Conservation (phyloP, 2,888 invertebrate species). For the Scaptomyza tumidula region DNA sequence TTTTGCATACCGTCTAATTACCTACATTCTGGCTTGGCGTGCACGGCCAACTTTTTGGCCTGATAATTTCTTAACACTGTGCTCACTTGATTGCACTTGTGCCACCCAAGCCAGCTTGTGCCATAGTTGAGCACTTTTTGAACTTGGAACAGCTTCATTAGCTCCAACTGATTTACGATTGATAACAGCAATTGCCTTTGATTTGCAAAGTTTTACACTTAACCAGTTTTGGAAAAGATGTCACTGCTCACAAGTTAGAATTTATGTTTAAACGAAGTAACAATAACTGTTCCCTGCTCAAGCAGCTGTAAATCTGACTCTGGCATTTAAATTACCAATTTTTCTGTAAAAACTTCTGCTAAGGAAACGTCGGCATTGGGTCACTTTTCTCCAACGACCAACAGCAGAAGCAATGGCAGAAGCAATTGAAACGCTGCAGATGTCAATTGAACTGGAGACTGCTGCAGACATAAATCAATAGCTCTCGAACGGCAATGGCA, state of each 20-base stretch:
- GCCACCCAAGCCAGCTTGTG: constrained; percentile 3
- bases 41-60: constrained; percentile 52
- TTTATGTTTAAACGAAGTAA: background rate
- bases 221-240: background rate
- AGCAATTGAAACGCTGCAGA: too few relatives aligned
- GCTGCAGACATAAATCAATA: constrained; percentile 72
- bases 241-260: background rate
- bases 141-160: constrained; percentile 24
- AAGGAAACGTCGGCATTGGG: constrained; percentile 14
- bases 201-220: constrained; percentile 23
- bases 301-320: constrained; percentile 4
- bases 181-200: constrained; percentile 13
- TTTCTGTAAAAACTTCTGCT: constrained; percentile 13
- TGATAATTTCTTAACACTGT: constrained; percentile 69
- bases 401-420: too few relatives aligned
- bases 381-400: constrained; percentile 22
- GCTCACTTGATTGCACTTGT: constrained; percentile 35
- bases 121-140: constrained; percentile 2
- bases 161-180: constrained; percentile 19
- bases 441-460: constrained; percentile 56
- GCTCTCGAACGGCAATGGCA: constrained; percentile 31
- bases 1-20: constrained; percentile 65
- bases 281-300: background rate
- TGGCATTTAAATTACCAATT: constrained; percentile 25
- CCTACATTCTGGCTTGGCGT: constrained; percentile 40